These are phyloP conservation scores for Halcyon leucocephala DNA, from an alignment of 2,797 vertebrate genomes.

Conservation along the genomic window DNA sequence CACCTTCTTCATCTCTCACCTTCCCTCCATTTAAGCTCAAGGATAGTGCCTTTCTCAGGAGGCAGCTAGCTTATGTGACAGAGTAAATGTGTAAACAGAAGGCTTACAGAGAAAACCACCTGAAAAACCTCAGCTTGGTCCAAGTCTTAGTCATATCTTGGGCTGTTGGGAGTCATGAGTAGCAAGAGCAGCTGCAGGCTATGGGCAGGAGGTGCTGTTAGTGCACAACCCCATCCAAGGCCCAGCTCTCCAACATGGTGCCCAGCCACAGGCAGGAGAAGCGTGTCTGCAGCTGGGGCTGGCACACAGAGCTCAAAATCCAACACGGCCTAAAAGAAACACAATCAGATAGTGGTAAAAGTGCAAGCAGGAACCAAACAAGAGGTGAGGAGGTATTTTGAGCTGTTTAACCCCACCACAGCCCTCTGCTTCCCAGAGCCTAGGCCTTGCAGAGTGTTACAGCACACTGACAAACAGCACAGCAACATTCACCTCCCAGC, in stretches of 20 bases:
- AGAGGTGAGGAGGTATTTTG: neutral
- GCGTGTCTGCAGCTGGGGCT: neutral
- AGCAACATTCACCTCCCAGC: neutral
- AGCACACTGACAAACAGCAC: fast-evolving
- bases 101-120: neutral
- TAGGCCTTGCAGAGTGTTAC: neutral
- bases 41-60: neutral
- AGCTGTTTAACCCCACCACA: neutral
- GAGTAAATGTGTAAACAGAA: neutral
- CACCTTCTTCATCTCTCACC: neutral
- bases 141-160: neutral
- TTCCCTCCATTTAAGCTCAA: neutral
- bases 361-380: neutral
- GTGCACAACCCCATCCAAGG: neutral
- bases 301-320: neutral
- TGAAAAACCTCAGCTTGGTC: neutral
- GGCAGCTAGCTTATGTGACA: neutral
- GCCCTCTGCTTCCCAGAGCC: neutral
- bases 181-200: neutral
- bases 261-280: neutral
- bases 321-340: neutral
- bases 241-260: neutral
- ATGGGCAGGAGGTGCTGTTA: neutral
- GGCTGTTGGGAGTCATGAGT: neutral
- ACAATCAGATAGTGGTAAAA: neutral